These are phyloP conservation scores for Azemiops feae DNA, from an alignment of 2,113 vertebrate species.

Conservation along the genomic window DNA sequence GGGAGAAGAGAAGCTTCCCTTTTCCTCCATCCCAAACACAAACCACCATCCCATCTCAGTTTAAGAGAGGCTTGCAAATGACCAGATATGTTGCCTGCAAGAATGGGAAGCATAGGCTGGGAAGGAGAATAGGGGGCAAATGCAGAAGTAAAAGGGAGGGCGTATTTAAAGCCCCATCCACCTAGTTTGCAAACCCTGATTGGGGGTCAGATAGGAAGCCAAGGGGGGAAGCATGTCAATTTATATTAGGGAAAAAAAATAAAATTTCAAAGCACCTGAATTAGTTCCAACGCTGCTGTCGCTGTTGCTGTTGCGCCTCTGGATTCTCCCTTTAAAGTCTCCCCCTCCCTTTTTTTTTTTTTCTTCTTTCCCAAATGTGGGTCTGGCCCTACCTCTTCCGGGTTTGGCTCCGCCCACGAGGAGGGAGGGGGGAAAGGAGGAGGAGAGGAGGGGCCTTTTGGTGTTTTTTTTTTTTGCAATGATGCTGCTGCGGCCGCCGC, in stretches of 20 bases:
- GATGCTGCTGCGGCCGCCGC: background rate
- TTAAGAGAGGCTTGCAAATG: background rate
- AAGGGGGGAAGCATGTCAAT: background rate
- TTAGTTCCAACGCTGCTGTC: background rate
- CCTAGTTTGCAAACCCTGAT: background rate
- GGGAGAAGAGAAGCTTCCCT: background rate
- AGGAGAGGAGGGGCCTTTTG: background rate
- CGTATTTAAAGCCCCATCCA: background rate
- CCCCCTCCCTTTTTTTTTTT: too few species aligned
- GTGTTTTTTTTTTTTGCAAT: background rate
- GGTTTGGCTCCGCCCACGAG: background rate
- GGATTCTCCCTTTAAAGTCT: background rate
- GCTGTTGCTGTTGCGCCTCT: too few species aligned
- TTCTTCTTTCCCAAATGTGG: background rate
- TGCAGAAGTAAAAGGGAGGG: background rate
- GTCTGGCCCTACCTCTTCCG: constrained; percentile 14
- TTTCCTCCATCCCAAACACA: background rate
- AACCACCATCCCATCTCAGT: background rate
- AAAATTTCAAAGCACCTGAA: background rate
- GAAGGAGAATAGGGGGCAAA: background rate
- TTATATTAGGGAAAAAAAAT: background rate
- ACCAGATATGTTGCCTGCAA: background rate
- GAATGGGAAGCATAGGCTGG: background rate
- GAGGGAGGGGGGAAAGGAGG: background rate
- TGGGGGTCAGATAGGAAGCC: background rate